Evolutionary conservation across 2,797 vertebrate genomes (phyloP).

Genomic region (Squalus acanthias): DNA sequence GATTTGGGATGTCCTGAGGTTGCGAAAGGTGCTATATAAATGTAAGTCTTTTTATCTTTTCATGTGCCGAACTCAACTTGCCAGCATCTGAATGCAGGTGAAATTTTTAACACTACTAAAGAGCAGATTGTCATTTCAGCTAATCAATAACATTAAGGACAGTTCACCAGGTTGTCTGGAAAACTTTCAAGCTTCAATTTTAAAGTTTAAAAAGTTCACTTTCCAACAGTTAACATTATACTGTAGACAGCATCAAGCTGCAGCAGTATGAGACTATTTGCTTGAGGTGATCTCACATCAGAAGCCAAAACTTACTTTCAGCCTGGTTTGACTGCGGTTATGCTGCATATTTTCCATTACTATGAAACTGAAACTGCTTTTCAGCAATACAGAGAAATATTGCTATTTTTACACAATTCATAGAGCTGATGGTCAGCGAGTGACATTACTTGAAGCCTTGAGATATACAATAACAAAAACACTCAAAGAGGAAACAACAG

Average conservation of each 20-base stretch:
- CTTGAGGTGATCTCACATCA: slow-evolving; percentile 16
- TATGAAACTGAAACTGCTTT: not conserved
- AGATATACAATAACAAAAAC: not conserved
- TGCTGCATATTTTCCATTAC: slow-evolving; percentile 20
- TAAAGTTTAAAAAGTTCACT: not conserved
- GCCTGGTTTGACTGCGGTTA: not conserved
- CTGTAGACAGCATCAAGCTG: not conserved
- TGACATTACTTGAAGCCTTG: not conserved
- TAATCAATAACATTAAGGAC: not conserved
- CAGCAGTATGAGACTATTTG: not conserved
- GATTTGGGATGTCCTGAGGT: not conserved
- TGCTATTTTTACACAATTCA: not conserved
- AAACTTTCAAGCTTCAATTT: not conserved
- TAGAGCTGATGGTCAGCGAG: not conserved
- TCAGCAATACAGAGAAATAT: not conserved
- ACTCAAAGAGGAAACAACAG: not conserved
- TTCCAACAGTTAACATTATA: slow-evolving; percentile 6
- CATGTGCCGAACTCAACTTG: not conserved
- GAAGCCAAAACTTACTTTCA: not conserved
- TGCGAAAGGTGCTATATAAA: not conserved
- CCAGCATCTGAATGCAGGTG: not conserved
- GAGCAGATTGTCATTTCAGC: not conserved
- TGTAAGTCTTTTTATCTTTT: not conserved
- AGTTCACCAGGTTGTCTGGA: not conserved
- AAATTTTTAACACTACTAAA: not conserved